Base-by-base conservation (phyloP, 2,113 vertebrate genomes). In the Chamaetylas fuelleborni region DNA sequence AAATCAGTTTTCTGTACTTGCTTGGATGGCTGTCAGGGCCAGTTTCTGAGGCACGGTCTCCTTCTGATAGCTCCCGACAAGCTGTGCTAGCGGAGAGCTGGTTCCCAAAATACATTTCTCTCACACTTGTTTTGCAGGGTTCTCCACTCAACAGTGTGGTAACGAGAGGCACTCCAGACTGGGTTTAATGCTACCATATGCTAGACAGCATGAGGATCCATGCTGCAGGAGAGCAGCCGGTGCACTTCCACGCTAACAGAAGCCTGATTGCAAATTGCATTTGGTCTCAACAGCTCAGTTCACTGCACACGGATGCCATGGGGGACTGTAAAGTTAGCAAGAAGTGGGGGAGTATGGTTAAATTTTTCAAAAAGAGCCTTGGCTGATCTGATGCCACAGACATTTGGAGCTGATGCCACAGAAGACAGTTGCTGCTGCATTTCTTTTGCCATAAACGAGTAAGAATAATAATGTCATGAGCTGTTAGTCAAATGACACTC, bases 131-230 rank as follows among this genome's bases (percentile, higher is more conserved):
- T 98, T 97, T 97, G 98, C 96, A 97, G 94, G 97, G 95, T 97
- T 97, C 97, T 98, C 97, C 86, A 91, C 91, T 95, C 93, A 97
- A 96, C 97, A 97, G 95, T 70, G 96, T 96, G 94, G 95, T 97
- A 97, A 97, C 11, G 66, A 97, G 96, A 98, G 95, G 97, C 96
- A 96, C 97, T 97, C 97, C 97, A 97, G 97, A 97, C 97, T 97
- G 98, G 95, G 95, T 98, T 98, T 98, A 97, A 97, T 97, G 96
- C 95, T 97, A 96, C 97, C 98, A 97, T 98, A 98, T 97, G 97
- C 97, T 96, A 98, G 97, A 97, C 97, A 98, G 97, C 97, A 98
- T 96, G 98, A 97, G 97, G 96, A 97, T 95, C 98, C 98, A 97
- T 96, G 96, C 97, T 97, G 98, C 93, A 96, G 96, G 95, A 97